phyloP scores from a whole-genome alignment of 2,888 invertebrate genomes.

The Actias luna region DNA sequence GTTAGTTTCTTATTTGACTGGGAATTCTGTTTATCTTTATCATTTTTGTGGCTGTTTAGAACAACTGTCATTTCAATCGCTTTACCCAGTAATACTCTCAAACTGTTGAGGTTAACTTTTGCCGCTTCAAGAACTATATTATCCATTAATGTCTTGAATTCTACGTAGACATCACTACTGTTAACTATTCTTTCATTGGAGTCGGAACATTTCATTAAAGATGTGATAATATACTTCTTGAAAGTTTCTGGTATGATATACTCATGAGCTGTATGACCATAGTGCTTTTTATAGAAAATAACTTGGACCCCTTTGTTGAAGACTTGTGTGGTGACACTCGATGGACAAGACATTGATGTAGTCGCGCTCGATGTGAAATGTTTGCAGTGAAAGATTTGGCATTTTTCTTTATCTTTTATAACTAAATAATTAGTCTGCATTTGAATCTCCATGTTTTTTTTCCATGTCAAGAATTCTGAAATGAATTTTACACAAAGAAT shows the following conservation, averaged over 20 bases:
- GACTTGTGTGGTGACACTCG: constrained; percentile 43
- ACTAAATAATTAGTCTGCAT: constrained; percentile 36
- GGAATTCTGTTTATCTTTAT: constrained; percentile 29
- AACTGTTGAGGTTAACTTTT: constrained; percentile 35
- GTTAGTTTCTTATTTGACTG: constrained; percentile 27
- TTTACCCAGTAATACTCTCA: constrained; percentile 45
- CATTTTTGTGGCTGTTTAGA: constrained; percentile 35
- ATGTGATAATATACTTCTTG: constrained; percentile 41
- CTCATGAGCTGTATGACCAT: constrained; percentile 35
- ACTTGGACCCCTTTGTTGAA: constrained; percentile 52
- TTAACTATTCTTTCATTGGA: constrained; percentile 23
- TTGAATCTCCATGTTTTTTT: constrained; percentile 42
- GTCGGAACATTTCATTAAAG: constrained; percentile 33
- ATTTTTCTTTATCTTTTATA: constrained; percentile 34
- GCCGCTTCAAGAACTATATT: constrained; percentile 43
- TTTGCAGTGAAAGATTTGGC: constrained; percentile 50
- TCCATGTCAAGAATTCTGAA: constrained; percentile 62
- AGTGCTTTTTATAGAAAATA: constrained; percentile 50
- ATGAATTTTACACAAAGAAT: constrained; percentile 21
- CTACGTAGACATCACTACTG: constrained; percentile 34
- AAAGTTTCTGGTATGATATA: constrained; percentile 38
- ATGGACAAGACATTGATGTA: constrained; percentile 47
- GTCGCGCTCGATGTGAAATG: constrained; percentile 19
- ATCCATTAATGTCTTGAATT: constrained; percentile 53
- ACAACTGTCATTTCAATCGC: constrained; percentile 54